Percentiles rank a stretch among this genome's conserved stretches.
Evolutionary conservation across 2,797 vertebrate species (phyloP).

Genomic region (Megalops cyprinoides): DNA sequence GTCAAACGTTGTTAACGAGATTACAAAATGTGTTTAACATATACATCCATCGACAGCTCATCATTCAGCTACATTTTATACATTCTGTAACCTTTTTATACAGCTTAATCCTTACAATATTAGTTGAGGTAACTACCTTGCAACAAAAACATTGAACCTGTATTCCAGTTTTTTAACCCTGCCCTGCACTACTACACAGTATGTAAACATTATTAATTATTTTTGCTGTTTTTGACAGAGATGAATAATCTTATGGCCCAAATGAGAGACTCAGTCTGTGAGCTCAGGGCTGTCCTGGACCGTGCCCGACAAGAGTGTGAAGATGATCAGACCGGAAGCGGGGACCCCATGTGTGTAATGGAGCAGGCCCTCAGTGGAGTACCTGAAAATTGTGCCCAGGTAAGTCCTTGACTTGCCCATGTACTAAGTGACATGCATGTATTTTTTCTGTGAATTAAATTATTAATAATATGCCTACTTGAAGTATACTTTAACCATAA

Average conservation of each 20-base stretch:
- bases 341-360: not conserved
- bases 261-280: conserved; percentile 73
- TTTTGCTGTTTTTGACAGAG: conserved; percentile 52
- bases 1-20: too few relatives aligned
- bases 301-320: conserved; percentile 64
- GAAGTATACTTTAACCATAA: conserved; percentile 44
- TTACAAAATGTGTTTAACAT: not conserved
- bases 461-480: conserved; percentile 32
- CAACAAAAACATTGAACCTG: not conserved
- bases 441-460: not conserved
- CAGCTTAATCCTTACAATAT: not conserved
- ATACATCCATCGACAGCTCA: not conserved
- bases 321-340: not conserved
- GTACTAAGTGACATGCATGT: not conserved
- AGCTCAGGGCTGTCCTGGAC: conserved; percentile 68
- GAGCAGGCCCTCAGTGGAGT: not conserved
- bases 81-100: not conserved
- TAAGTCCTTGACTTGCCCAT: not conserved
- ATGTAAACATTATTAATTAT: not conserved
- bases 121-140: not conserved
- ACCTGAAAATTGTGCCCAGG: conserved; percentile 5
- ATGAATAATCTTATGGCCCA: conserved; percentile 76
- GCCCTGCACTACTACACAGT: not conserved
- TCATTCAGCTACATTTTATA: not conserved
- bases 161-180: not conserved